phyloP scores from a whole-genome alignment of 2,113 vertebrate species.

The Eulacestoma nigropectus region DNA sequence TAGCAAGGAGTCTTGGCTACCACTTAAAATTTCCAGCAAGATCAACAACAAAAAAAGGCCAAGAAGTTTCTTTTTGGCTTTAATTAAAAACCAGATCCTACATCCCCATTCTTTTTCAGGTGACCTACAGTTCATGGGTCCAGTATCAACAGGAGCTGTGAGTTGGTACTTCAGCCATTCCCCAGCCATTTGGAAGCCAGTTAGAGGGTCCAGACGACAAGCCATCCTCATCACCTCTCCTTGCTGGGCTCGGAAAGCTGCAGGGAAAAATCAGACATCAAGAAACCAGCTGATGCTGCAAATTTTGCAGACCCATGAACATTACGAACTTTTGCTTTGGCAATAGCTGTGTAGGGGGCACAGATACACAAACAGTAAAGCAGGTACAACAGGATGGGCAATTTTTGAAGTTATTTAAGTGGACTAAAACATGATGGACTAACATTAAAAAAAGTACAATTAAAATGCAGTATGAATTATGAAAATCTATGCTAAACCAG shows the following conservation, averaged over 20 bases:
- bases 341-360: not conserved
- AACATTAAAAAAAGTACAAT: not conserved
- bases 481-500: not conserved
- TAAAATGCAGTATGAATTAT: not conserved
- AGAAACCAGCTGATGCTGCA: not conserved
- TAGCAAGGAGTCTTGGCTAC: not conserved
- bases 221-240: slow-evolving; percentile 86
- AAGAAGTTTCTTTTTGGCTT: not conserved
- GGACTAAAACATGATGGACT: not conserved
- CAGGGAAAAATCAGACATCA: not conserved
- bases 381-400: not conserved
- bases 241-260: slow-evolving; percentile 89
- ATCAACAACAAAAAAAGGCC: not conserved
- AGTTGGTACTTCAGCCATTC: slow-evolving; percentile 90
- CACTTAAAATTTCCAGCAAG: not conserved
- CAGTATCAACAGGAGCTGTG: slow-evolving; percentile 76
- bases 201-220: slow-evolving; percentile 84
- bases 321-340: not conserved
- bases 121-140: slow-evolving; percentile 78
- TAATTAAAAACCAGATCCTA: not conserved
- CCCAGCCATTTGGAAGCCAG: slow-evolving; percentile 88
- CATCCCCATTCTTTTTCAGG: not conserved
- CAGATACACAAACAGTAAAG: not conserved
- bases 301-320: not conserved
- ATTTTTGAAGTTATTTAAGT: not conserved